These are phyloP conservation scores for Agrilus planipennis DNA, from an alignment of 1,140 invertebrate species.

Conservation along the genomic window DNA sequence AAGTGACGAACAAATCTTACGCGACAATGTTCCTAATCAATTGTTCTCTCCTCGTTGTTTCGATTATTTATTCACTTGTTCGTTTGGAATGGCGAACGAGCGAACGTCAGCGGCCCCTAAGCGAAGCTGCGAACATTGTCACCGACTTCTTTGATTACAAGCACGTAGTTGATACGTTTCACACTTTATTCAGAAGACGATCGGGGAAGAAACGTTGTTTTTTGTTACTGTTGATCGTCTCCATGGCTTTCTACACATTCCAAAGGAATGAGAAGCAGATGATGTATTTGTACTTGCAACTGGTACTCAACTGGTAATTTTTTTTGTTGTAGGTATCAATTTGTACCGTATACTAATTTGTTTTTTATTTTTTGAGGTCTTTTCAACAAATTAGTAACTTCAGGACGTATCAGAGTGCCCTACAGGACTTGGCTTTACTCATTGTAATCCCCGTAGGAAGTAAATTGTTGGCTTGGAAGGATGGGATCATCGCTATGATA, in stretches of 20 bases:
- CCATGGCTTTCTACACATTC: slow-evolving; percentile 65
- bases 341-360: no score
- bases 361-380: no score
- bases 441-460: slow-evolving; percentile 56
- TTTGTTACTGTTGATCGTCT: slow-evolving; percentile 49
- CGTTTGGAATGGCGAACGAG: slow-evolving; percentile 54
- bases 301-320: slow-evolving; percentile 60
- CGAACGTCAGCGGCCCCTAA: slow-evolving; percentile 42
- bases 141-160: slow-evolving; percentile 56
- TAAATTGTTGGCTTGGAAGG: slow-evolving; percentile 47
- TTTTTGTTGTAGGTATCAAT: no score
- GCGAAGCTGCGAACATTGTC: slow-evolving; percentile 44
- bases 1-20: slow-evolving; percentile 46
- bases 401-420: slow-evolving; percentile 51
- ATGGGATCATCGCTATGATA: slow-evolving; percentile 58
- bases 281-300: slow-evolving; percentile 52
- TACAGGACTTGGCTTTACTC: slow-evolving; percentile 53
- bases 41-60: slow-evolving; percentile 41
- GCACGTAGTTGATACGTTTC: slow-evolving; percentile 47
- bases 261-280: slow-evolving; percentile 63
- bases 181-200: slow-evolving; percentile 41
- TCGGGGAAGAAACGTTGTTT: slow-evolving; percentile 42
- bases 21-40: slow-evolving; percentile 60
- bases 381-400: slow-evolving; percentile 49
- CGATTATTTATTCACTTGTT: slow-evolving; percentile 49